Percentiles rank a stretch among this genome's conserved stretches.
Conservation (phyloP, 2,113 vertebrate species). For the Chaetops frenatus region DNA sequence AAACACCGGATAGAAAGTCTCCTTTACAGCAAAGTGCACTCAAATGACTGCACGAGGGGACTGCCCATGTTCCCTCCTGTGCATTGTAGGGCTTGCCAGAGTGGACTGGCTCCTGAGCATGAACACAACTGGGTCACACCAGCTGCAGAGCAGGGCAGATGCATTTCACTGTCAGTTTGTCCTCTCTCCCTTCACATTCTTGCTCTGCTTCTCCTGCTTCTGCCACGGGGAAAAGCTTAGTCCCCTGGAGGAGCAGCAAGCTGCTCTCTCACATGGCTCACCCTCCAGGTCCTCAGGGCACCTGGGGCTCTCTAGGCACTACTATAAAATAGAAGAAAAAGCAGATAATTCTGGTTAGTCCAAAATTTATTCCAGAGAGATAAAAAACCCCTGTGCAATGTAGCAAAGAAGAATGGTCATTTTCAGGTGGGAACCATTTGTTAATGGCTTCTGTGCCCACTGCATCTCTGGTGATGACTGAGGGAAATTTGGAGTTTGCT, state of each 20-base stretch:
- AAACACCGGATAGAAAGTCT: neutral
- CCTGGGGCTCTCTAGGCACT: neutral
- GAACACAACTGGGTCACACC: neutral
- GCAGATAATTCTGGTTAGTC: neutral
- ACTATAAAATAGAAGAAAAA: neutral
- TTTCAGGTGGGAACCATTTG: neutral
- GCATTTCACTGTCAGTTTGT: neutral
- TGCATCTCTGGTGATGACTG: neutral
- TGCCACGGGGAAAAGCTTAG: rapidly evolving
- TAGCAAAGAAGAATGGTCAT: neutral
- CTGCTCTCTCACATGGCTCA: neutral
- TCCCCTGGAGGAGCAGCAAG: neutral
- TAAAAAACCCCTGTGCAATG: neutral
- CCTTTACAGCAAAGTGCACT: rapidly evolving
- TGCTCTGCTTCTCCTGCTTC: neutral
- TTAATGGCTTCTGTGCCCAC: neutral
- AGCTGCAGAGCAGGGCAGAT: neutral
- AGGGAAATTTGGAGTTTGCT: neutral
- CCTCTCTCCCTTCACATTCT: neutral
- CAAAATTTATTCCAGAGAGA: neutral
- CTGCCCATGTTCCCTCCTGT: neutral
- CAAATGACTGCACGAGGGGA: neutral
- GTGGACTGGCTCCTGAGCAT: neutral
- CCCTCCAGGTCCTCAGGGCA: rapidly evolving
- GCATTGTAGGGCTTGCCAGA: neutral